A percentile compares a stretch with the other conserved stretches of the same genome.
Evolutionary conservation across 2,797 vertebrate genomes (phyloP).

Genomic region (Benthosema pterotum): DNA sequence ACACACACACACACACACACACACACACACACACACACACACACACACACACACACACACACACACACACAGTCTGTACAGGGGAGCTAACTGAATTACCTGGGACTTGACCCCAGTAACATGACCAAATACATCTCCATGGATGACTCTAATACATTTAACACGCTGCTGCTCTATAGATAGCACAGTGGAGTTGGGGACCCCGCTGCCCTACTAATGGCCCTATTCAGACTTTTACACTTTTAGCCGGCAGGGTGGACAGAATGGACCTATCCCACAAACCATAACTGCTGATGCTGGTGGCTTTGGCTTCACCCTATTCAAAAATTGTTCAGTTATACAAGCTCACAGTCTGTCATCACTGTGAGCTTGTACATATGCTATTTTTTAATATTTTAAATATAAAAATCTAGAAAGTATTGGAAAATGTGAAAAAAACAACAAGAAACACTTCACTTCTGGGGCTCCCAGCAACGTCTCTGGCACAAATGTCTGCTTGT

Average conservation of each 20-base stretch:
- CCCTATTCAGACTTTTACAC: neutral
- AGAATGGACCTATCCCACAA: conserved; percentile 33
- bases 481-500: no score
- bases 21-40: conserved; percentile 11
- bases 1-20: conserved; percentile 1
- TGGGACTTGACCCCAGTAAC: conserved; percentile 28
- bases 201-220: conserved; percentile 12
- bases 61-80: neutral
- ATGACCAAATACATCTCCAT: conserved; percentile 2
- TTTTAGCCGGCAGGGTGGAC: conserved; percentile 8
- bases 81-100: conserved; percentile 30
- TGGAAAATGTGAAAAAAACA: no score
- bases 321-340: no score
- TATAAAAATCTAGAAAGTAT: no score
- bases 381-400: no score
- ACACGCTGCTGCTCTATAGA: conserved; percentile 30
- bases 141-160: conserved; percentile 22
- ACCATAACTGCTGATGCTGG: conserved; percentile 22
- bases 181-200: neutral
- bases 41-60: conserved; percentile 8
- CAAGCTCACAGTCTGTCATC: no score
- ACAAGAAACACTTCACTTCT: no score
- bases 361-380: no score
- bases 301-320: neutral
- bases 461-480: no score